Evolutionary conservation across 92 coral and sea anemone genomes (phyloP).

Genomic region (Bergia sp.): DNA sequence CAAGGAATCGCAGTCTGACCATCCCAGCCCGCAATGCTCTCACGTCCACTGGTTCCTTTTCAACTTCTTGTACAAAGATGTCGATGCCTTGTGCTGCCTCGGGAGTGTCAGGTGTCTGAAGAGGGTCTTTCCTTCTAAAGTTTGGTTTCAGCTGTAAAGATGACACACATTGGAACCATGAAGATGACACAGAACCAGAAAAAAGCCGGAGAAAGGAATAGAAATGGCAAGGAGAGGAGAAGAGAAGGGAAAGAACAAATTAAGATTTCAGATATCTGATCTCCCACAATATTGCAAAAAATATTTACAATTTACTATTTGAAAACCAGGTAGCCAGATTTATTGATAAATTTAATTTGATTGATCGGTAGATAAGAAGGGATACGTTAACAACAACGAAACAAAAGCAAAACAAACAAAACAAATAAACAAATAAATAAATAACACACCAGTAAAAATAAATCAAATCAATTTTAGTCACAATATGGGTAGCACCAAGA

Average conservation of each 20-base stretch:
- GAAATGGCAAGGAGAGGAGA: background rate
- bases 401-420: too few species aligned
- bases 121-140: conserved; percentile 32
- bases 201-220: background rate
- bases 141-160: conserved; percentile 38
- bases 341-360: too few species aligned
- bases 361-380: too few species aligned
- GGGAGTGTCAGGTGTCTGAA: conserved; percentile 15
- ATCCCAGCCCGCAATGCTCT: conserved; percentile 85
- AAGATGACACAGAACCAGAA: background rate
- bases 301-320: too few species aligned
- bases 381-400: too few species aligned
- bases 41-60: conserved; percentile 87
- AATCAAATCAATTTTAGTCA: too few species aligned
- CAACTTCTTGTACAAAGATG: conserved; percentile 79
- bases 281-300: background rate
- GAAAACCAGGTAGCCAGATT: too few species aligned
- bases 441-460: too few species aligned
- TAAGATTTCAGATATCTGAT: background rate
- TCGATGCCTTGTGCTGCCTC: conserved; percentile 70
- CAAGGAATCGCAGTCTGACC: conserved; percentile 82
- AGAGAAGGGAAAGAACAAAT: too few species aligned
- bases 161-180: background rate
- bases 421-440: too few species aligned
- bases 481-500: too few species aligned